phyloP scores from a whole-genome alignment of 1,140 invertebrate species.

The Brachystomella parvula region DNA sequence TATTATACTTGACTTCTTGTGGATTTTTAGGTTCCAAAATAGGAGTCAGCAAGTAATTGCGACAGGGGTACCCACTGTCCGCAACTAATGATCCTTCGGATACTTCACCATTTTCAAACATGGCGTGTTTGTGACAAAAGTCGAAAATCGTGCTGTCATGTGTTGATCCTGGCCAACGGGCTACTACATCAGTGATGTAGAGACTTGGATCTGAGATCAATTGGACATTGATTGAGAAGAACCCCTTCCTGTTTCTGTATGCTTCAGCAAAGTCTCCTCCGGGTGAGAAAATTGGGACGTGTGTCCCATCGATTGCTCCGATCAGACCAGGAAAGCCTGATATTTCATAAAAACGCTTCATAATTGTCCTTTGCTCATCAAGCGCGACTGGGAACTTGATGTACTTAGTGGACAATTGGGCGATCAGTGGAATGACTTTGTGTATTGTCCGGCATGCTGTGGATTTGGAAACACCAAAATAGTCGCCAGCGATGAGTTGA shows the following conservation, averaged over 20 bases:
- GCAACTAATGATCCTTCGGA: slow-evolving; percentile 9
- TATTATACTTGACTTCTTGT: slow-evolving; percentile 25
- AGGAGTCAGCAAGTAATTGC: slow-evolving; percentile 33
- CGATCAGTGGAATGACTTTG: slow-evolving; percentile 21
- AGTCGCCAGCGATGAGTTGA: slow-evolving; percentile 26
- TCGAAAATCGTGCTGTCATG: slow-evolving; percentile 30
- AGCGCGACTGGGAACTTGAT: neutral
- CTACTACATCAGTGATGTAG: slow-evolving; percentile 27
- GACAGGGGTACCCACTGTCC: slow-evolving; percentile 19
- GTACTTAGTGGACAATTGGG: neutral
- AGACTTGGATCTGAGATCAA: slow-evolving; percentile 27
- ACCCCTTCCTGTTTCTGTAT: slow-evolving; percentile 36
- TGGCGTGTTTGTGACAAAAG: neutral
- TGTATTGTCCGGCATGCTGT: slow-evolving; percentile 30
- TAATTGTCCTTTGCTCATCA: neutral
- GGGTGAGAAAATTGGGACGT: slow-evolving; percentile 36
- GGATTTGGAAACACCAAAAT: slow-evolving; percentile 27
- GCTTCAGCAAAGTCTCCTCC: slow-evolving; percentile 36
- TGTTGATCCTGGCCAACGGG: slow-evolving; percentile 35
- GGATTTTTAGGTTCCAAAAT: slow-evolving; percentile 20
- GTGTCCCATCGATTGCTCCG: slow-evolving; percentile 38
- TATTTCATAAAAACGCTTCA: slow-evolving; percentile 2
- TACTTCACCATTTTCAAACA: slow-evolving; percentile 11
- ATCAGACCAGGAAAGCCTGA: slow-evolving; percentile 23
- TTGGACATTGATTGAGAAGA: slow-evolving; percentile 35